phyloP scores from a whole-genome alignment of 2,113 vertebrate species.

The Peromyscus leucopus region DNA sequence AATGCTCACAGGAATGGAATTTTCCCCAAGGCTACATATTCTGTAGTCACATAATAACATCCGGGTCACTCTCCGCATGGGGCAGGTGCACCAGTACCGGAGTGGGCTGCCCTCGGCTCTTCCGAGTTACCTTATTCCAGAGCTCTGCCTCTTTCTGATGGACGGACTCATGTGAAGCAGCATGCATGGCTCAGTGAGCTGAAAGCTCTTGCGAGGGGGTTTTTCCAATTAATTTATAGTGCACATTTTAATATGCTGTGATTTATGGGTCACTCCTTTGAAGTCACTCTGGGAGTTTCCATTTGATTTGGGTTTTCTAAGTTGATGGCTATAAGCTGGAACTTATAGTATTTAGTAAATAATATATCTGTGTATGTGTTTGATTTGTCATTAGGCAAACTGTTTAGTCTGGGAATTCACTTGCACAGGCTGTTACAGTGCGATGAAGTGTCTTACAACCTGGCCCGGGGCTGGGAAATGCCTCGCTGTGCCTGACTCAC shows the following conservation, averaged over 20 bases:
- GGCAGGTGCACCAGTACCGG: background rate
- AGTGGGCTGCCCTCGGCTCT: accelerated
- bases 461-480: background rate
- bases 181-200: background rate
- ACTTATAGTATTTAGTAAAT: background rate
- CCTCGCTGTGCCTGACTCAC: background rate
- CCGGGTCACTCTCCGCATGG: background rate
- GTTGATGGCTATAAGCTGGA: background rate
- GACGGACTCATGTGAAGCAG: background rate
- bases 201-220: background rate
- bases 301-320: background rate
- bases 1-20: accelerated
- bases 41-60: too few relatives aligned
- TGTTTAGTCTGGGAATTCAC: conserved; percentile 66
- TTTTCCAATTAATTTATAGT: background rate
- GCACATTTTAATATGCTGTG: background rate
- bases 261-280: conserved; percentile 36
- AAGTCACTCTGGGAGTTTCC: background rate
- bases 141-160: background rate
- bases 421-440: background rate
- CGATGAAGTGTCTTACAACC: background rate
- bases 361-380: background rate
- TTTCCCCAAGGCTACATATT: background rate
- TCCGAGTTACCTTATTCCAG: accelerated
- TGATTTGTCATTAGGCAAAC: background rate